Evolutionary conservation across 2,888 invertebrate species (phyloP).

Genomic region (Andrena minutula): DNA sequence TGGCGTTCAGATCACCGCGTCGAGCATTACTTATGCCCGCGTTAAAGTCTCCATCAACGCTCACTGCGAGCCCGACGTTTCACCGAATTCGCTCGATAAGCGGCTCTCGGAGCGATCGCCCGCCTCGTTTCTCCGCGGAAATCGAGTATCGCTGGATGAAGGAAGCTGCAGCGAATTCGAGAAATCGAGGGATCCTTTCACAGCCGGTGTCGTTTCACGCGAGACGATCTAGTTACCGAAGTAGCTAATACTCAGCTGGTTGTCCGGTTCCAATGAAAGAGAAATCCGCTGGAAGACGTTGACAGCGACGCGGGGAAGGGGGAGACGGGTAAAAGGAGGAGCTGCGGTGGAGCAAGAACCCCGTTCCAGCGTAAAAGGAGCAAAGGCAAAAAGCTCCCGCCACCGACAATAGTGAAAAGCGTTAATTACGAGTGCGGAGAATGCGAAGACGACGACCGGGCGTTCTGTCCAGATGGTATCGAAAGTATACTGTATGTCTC

Average conservation of each 20-base stretch:
- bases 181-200: slow-evolving; percentile 53
- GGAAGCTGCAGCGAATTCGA: slow-evolving; percentile 36
- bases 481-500: slow-evolving; percentile 58
- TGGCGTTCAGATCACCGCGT: slow-evolving; percentile 46
- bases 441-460: slow-evolving; percentile 37
- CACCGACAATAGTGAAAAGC: slow-evolving; percentile 76
- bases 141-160: slow-evolving; percentile 10
- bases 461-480: slow-evolving; percentile 46
- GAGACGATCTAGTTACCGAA: slow-evolving; percentile 82
- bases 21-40: slow-evolving; percentile 17
- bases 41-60: slow-evolving; percentile 24
- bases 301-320: slow-evolving; percentile 10
- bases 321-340: slow-evolving; percentile 48
- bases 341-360: slow-evolving; percentile 46
- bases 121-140: neutral
- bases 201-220: slow-evolving; percentile 78
- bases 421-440: slow-evolving; percentile 70
- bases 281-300: slow-evolving; percentile 79
- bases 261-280: slow-evolving; percentile 79
- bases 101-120: neutral
- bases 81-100: slow-evolving; percentile 12
- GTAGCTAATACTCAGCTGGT: slow-evolving; percentile 64
- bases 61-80: neutral
- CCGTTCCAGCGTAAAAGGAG: slow-evolving; percentile 60
- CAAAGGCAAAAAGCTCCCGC: slow-evolving; percentile 57